Evolutionary conservation across 2,113 vertebrate genomes (phyloP), one percentile per base, ranked within the genome.

Genomic region (Chloroceryle aenea): DNA sequence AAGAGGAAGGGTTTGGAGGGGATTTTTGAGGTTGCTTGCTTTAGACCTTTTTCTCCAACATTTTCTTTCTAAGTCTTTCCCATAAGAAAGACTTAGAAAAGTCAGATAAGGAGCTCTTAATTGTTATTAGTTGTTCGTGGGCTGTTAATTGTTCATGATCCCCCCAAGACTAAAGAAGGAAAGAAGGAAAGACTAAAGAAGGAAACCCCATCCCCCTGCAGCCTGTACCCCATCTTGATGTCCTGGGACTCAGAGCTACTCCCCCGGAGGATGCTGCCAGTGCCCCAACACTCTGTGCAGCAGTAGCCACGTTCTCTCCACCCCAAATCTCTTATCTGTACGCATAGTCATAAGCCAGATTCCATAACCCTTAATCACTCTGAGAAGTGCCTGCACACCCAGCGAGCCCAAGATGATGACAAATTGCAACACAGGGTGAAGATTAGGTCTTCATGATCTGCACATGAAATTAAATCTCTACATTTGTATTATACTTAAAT

Each of bases 271-370:
- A 17, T 16, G 62, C 6, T 14, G 20, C 32, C 0, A 3, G 26
- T 43, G 32, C 21, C 42, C 29, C 1, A 0, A 27, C 30, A 14
- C 30, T 18, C 1, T 8, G 45, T 61, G 59, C 66, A 1, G 14
- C 47, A 18, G 58, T 3, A 59, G 30, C 67, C 55, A 32, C 10
- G 0, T 22, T 81, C 8, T 19, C 23, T 40, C 32, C 10, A 5
- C 56, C 26, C 32, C 4, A 0, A 4, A 20, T n/a, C 42, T 17
- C 5, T 43, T 43, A 27, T 34, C 40, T 43, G 32, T 32, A 42
- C 43, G 18, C 3, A 0, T 7, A 53, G 27, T 30, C 40, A 42
- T 1, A 43, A 64, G n/a, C 26, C 4, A 0, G 27, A 30, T 55
- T 45, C 22, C 47, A 22, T 17, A 45, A 56, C 42, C 12, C 40